A percentile compares a stretch with the other conserved stretches of the same genome.
phyloP scores from a whole-genome alignment of 2,797 vertebrate genomes.

The Diglossa cyanea region DNA sequence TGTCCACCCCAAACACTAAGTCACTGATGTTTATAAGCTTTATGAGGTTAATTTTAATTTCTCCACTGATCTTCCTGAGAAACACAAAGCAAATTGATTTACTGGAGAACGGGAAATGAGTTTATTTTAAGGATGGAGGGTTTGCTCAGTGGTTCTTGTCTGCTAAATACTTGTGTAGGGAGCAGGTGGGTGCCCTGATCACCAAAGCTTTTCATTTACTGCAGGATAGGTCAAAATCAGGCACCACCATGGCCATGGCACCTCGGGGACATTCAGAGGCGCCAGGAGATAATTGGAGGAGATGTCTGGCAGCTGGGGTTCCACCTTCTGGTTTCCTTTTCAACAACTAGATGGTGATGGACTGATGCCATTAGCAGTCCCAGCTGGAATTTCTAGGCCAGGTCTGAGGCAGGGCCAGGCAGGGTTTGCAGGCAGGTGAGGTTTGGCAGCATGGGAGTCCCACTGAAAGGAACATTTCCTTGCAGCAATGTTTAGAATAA shows the following conservation, averaged over 20 bases:
- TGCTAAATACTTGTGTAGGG: neutral
- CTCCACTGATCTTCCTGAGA: neutral
- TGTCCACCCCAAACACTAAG: neutral
- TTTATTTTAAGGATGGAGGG: neutral
- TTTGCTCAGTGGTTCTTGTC: neutral
- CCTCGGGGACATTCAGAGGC: neutral
- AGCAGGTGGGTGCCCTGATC: neutral
- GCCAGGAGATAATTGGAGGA: neutral
- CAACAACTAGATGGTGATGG: neutral
- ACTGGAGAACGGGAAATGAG: neutral
- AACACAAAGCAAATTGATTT: neutral
- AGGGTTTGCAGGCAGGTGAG: neutral
- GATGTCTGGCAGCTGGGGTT: neutral
- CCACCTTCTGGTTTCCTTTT: neutral
- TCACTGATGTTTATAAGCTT: neutral
- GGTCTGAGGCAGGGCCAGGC: neutral
- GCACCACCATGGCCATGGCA: neutral
- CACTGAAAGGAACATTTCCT: neutral
- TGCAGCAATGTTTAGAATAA: neutral
- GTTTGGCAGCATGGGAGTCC: neutral
- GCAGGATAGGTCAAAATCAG: neutral
- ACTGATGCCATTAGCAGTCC: neutral
- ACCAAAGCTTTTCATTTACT: neutral
- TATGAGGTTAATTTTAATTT: conserved; percentile 4
- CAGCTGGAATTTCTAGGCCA: neutral